Evolutionary conservation across 1,140 invertebrate species (phyloP).

Genomic region (Ctenoplectra terminalis): DNA sequence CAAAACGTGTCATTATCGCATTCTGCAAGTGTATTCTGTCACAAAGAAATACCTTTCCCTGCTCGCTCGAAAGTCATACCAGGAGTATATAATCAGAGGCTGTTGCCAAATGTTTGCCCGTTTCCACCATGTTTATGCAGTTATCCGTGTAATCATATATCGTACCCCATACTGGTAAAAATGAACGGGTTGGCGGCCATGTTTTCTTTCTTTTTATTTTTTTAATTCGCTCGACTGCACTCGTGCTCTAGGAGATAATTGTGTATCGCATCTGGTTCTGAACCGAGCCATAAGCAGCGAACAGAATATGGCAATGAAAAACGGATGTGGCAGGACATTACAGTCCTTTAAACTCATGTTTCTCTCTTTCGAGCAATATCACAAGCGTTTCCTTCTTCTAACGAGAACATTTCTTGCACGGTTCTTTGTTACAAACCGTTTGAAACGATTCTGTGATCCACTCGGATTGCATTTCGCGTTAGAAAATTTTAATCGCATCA

Average conservation of each 20-base stretch:
- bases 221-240: not conserved
- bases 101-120: slow-evolving; percentile 30
- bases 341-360: too few species aligned
- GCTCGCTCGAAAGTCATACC: not conserved
- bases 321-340: not conserved
- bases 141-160: not conserved
- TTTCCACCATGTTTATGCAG: slow-evolving; percentile 6
- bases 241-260: not conserved
- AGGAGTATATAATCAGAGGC: slow-evolving; percentile 8
- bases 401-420: too few species aligned
- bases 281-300: not conserved
- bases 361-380: too few species aligned
- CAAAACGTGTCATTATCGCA: slow-evolving; percentile 32
- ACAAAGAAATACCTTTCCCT: slow-evolving; percentile 6
- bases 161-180: not conserved
- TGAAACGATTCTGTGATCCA: too few species aligned
- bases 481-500: too few species aligned
- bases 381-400: too few species aligned
- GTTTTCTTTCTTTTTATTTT: not conserved
- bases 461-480: too few species aligned
- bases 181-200: not conserved
- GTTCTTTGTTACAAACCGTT: too few species aligned
- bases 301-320: not conserved
- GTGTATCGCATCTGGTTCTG: not conserved
- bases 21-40: not conserved